Base-by-base conservation (phyloP, 2,113 vertebrate genomes). In the Perca flavescens region DNA sequence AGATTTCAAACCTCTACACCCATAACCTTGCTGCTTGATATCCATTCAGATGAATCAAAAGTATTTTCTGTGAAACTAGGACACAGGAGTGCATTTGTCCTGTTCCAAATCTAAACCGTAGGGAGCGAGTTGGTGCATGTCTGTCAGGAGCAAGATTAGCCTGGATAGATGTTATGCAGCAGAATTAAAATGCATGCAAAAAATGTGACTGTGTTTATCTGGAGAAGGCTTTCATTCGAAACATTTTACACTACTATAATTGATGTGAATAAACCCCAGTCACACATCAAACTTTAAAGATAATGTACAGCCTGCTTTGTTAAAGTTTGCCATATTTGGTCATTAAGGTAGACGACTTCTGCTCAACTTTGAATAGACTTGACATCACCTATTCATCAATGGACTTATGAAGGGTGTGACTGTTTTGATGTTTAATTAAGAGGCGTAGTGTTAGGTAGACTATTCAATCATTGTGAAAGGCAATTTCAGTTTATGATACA, bases 1-100 rank as follows among this genome's bases (percentile, higher is more conserved):
- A n/a, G n/a, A n/a, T n/a, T n/a, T n/a, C n/a, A n/a, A n/a, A n/a
- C n/a, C n/a, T n/a, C n/a, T n/a, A n/a, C n/a, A n/a, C n/a, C n/a
- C 67, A 19, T 46, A 28, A 54, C 61, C 43, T 49, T 52, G 67
- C 66, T 40, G 71, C 65, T 82, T 31, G 34, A 75, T 57, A 74
- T 70, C 52, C 75, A 73, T 40, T 63, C 21, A 72, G 71, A 50
- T 67, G 47, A 56, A 43, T 15, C 14, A 13, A 31, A 69, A 76
- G 54, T 22, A 21, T 79, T 68, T 49, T 49, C 25, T 28, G 64
- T 71, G 54, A 83, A 73, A 80, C 65, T 73, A 6, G 80, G 80
- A 69, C 74, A 58, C 7, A 52, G 19, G 69, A 63, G 57, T 34
- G 60, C 5, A 22, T 50, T n/a, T 16, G 4, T 36, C 65, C 57